Conservation (phyloP, 2,888 invertebrate species). For the Xestia c-nigrum region DNA sequence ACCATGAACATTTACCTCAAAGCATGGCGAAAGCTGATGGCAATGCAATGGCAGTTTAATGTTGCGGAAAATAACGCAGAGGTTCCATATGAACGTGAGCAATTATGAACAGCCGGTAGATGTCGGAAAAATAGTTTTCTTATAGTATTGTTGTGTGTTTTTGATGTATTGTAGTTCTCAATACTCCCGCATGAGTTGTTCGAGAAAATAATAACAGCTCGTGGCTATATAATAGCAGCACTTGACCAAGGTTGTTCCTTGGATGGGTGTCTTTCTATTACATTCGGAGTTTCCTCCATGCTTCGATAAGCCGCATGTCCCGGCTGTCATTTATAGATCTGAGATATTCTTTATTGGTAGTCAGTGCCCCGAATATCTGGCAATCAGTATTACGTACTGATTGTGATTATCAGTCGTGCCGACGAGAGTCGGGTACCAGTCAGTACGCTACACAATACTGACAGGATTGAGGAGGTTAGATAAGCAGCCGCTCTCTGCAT, state of each 20-base stretch:
- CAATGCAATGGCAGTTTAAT: conserved; percentile 40
- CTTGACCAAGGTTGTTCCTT: neutral
- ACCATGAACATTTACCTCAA: conserved; percentile 31
- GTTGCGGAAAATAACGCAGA: conserved; percentile 50
- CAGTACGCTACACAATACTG: no score
- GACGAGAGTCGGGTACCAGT: no score
- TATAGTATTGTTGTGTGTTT: conserved; percentile 24
- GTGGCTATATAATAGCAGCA: neutral
- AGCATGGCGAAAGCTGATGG: conserved; percentile 53
- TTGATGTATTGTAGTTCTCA: conserved; percentile 29
- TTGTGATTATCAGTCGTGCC: no score
- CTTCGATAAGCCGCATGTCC: neutral
- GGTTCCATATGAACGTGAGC: conserved; percentile 26
- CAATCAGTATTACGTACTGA: neutral
- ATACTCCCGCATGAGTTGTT: neutral
- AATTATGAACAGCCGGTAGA: conserved; percentile 39
- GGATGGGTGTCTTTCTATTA: neutral
- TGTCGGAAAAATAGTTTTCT: conserved; percentile 38
- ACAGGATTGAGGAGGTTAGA: no score
- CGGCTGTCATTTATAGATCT: neutral
- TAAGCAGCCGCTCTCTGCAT: no score
- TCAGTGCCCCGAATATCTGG: neutral
- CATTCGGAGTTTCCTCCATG: neutral
- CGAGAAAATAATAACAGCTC: neutral
- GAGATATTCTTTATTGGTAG: neutral